A percentile compares a stretch with the other conserved stretches of the same genome.
Conservation (phyloP, 2,888 invertebrate genomes). For the Malthinus flaveolus region DNA sequence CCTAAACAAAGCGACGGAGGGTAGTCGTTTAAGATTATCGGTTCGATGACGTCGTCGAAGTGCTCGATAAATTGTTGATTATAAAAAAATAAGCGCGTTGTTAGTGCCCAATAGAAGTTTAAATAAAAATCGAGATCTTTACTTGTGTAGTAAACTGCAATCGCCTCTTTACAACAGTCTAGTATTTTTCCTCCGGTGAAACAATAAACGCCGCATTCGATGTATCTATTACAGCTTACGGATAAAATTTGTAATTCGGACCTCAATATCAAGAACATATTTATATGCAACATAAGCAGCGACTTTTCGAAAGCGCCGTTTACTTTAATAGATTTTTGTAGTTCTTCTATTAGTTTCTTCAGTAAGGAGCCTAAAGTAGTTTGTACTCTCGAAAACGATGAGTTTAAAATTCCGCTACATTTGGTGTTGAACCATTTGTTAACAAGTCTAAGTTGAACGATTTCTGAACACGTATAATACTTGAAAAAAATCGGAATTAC, state of each 20-base stretch:
- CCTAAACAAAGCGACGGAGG: conserved; percentile 13
- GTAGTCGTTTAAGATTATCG: conserved; percentile 11
- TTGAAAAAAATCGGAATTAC: not conserved
- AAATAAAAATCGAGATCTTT: conserved; percentile 6
- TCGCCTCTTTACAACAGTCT: conserved; percentile 21
- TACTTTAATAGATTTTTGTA: not conserved
- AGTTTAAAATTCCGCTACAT: conserved; percentile 5
- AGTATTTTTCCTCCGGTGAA: conserved; percentile 24
- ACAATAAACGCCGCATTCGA: conserved; percentile 15
- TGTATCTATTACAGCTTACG: conserved; percentile 22
- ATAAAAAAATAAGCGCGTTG: conserved; percentile 19
- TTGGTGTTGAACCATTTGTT: conserved; percentile 4
- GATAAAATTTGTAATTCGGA: conserved; percentile 19
- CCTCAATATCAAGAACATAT: conserved; percentile 19
- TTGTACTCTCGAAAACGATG: not conserved
- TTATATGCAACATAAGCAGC: not conserved
- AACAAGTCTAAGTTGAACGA: conserved; percentile 1
- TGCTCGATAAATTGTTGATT: conserved; percentile 27
- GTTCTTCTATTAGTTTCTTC: not conserved
- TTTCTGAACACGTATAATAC: conserved; percentile 4
- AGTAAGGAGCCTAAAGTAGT: not conserved
- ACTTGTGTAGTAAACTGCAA: not conserved
- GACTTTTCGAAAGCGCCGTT: not conserved
- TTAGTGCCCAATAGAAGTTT: conserved; percentile 11
- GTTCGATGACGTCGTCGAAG: conserved; percentile 27